Evolutionary conservation across 2,113 vertebrate species (phyloP).

Genomic region (Galbula dea): DNA sequence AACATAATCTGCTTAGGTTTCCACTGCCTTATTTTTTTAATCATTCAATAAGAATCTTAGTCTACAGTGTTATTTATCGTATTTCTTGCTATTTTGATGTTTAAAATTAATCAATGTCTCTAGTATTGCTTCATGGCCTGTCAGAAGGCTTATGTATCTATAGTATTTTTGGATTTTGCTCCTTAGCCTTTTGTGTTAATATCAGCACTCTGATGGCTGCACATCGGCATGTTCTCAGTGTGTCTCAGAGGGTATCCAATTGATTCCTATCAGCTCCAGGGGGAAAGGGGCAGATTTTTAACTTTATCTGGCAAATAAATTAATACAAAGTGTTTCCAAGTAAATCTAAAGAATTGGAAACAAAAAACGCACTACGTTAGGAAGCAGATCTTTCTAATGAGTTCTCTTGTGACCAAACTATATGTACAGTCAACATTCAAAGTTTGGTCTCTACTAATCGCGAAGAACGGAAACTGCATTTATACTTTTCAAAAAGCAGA

Average conservation of each 20-base stretch:
- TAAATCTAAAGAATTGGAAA: not conserved
- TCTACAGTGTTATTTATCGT: not conserved
- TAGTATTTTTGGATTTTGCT: not conserved
- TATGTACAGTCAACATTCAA: not conserved
- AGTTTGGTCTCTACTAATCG: not conserved
- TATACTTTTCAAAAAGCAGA: not conserved
- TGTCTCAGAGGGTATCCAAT: not conserved
- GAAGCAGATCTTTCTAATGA: not conserved
- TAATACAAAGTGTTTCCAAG: not conserved
- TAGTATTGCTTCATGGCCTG: not conserved
- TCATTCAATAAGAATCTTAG: not conserved
- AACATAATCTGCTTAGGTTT: not conserved
- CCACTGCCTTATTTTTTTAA: not conserved
- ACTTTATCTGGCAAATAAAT: not conserved
- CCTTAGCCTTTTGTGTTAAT: not conserved
- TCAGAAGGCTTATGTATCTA: not conserved
- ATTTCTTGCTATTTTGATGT: not conserved
- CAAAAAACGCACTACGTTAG: not conserved
- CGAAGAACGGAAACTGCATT: not conserved
- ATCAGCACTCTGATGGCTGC: not conserved
- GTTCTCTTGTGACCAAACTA: not conserved
- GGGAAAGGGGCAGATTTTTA: not conserved
- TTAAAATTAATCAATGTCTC: not conserved
- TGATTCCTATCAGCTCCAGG: not conserved
- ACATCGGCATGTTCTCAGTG: rapidly evolving